Base-by-base conservation (phyloP, 2,113 vertebrate species). In the Brevimyrus niger region DNA sequence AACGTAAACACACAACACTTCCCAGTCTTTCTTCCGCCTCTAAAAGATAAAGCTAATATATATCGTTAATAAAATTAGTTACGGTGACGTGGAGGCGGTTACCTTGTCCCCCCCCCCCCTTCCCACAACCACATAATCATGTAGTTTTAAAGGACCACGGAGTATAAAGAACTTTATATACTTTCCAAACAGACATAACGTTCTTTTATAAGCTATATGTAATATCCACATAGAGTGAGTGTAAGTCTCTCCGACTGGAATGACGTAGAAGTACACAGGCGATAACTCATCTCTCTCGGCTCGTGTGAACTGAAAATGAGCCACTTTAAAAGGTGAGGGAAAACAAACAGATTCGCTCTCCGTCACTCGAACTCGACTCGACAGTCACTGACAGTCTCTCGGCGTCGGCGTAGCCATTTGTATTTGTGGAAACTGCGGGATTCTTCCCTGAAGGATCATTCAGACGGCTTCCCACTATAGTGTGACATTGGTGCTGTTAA, bases 401-500 rank as follows among this genome's bases (percentile, higher is more conserved):
- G 8, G 73, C 17, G 35, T 7, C 17, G 15, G 35, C 15, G 13
- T 15, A 19, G 13, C 13, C 31, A 35, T 42, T 38, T 80, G 73
- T 35, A 27, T 19, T 42, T 84, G 38, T 17, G 38, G 23, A 23
- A 23, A 9, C 82, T 23, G 48, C 48, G 48, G 48, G 84, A 86
- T 6, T n/a, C 48, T 50, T 50, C n/a, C 47, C 27, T 3, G 48
- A 86, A 48, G 21, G 84, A 27, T 51, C 47, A 86, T 31, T 51
- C 46, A 86, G n/a, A 51, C 48, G 21, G 44, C 44, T 86, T 86
- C 48, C 46, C 10, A 51, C 44, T 11, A 69, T 69, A 53, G 84
- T 86, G 84, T 86, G 27, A 86, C 84, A 86, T 51, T 27, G 17
- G 84, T 86, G 23, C 84, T 35, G n/a, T n/a, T 84, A 84, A 46